Conservation (phyloP, 2,113 vertebrate species). For the Pollimyrus isidori region DNA sequence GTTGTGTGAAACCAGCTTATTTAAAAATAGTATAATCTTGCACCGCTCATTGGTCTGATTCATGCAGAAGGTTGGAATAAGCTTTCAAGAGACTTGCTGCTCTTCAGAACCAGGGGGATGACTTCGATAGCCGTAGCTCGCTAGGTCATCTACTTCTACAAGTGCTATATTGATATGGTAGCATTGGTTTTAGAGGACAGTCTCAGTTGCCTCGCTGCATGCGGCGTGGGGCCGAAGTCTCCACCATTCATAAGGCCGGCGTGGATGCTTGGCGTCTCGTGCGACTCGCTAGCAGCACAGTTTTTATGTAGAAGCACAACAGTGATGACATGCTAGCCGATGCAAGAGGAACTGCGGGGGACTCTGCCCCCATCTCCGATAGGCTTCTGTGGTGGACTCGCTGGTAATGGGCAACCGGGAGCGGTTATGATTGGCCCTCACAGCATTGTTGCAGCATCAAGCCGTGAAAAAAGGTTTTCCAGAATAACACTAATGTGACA, state of each 20-base stretch:
- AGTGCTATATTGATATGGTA: not conserved
- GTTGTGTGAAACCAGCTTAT: not conserved
- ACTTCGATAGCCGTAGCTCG: not conserved
- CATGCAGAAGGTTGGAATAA: not conserved
- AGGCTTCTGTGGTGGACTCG: not conserved
- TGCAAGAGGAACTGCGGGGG: not conserved
- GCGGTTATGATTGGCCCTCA: not conserved
- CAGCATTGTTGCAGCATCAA: not conserved
- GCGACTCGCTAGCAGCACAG: not conserved
- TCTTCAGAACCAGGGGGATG: not conserved
- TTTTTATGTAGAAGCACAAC: not conserved
- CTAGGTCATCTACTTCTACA: not conserved
- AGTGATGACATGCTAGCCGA: not conserved
- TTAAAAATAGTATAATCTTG: not conserved
- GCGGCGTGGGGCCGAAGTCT: not conserved
- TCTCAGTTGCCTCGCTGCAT: not conserved
- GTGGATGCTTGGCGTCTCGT: not conserved
- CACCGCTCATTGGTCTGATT: not conserved
- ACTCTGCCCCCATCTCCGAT: not conserved
- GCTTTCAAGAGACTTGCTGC: not conserved
- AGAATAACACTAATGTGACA: not conserved
- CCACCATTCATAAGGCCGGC: not conserved
- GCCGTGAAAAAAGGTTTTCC: not conserved
- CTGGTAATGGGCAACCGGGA: not conserved
- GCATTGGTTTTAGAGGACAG: not conserved